Conservation (phyloP, 2,797 vertebrate species). For the Thunnus albacares region DNA sequence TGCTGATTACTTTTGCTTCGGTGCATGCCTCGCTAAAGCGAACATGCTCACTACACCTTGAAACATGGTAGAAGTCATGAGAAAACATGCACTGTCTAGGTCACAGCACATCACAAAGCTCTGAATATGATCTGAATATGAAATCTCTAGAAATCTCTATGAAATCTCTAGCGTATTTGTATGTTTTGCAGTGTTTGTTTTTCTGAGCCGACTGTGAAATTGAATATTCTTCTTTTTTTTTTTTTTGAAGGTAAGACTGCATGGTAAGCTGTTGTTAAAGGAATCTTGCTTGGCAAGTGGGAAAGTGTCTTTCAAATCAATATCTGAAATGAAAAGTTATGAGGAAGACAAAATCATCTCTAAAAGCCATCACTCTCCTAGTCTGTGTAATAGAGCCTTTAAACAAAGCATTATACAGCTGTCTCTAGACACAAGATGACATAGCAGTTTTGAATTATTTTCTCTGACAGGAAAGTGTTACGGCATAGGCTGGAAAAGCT, state of each 20-base stretch:
- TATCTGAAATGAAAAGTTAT: constrained; percentile 62
- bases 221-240: constrained; percentile 14
- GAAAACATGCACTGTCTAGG: constrained; percentile 52
- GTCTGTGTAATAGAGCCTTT: constrained; percentile 58
- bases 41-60: constrained; percentile 75
- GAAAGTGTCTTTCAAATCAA: constrained; percentile 42
- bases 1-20: constrained; percentile 71
- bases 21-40: constrained; percentile 63
- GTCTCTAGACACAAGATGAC: constrained; percentile 57
- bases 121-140: constrained; percentile 44
- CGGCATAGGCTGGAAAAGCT: constrained; percentile 50
- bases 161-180: constrained; percentile 40
- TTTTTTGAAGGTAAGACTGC: not conserved
- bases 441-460: constrained; percentile 61
- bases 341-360: constrained; percentile 56
- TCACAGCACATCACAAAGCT: constrained; percentile 65
- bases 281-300: constrained; percentile 30
- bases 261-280: constrained; percentile 25
- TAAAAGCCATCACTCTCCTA: constrained; percentile 35
- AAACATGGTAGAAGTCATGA: constrained; percentile 70
- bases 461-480: constrained; percentile 52
- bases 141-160: constrained; percentile 20
- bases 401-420: constrained; percentile 67
- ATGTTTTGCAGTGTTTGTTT: constrained; percentile 37
- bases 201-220: constrained; percentile 24